Percentiles rank a stretch among this genome's conserved stretches.
These are phyloP conservation scores for Odontesthes bonariensis DNA, from an alignment of 2,113 vertebrate species.

Conservation along the genomic window DNA sequence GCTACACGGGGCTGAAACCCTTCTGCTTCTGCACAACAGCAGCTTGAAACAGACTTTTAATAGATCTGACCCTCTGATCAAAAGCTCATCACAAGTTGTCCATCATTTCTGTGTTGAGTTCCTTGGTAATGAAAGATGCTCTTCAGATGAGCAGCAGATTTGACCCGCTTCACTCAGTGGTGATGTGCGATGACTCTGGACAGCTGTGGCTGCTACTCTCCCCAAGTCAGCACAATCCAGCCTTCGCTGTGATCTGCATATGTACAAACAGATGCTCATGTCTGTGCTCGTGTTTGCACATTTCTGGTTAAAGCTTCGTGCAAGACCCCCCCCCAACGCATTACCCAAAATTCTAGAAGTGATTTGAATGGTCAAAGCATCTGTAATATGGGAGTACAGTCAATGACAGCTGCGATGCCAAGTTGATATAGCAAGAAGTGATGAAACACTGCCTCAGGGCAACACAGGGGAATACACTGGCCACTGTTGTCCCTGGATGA, in stretches of 20 bases:
- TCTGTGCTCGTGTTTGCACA: slow-evolving; percentile 62
- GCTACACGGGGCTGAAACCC: neutral
- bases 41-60: slow-evolving; percentile 28
- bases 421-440: slow-evolving; percentile 17
- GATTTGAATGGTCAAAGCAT: slow-evolving; percentile 14
- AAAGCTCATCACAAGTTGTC: slow-evolving; percentile 17
- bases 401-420: slow-evolving; percentile 12
- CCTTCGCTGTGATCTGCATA: slow-evolving; percentile 68
- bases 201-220: slow-evolving; percentile 58
- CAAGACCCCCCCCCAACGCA: slow-evolving; percentile 14
- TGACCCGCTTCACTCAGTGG: slow-evolving; percentile 48
- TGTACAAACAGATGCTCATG: slow-evolving; percentile 67
- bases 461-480: slow-evolving; percentile 40
- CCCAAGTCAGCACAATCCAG: slow-evolving; percentile 62
- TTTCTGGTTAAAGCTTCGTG: slow-evolving; percentile 37
- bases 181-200: slow-evolving; percentile 66
- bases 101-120: slow-evolving; percentile 19
- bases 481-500: slow-evolving; percentile 51
- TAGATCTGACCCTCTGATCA: slow-evolving; percentile 40
- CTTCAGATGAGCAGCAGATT: slow-evolving; percentile 44
- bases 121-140: slow-evolving; percentile 23
- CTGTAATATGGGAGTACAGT: neutral
- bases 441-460: slow-evolving; percentile 53
- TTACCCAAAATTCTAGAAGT: slow-evolving; percentile 8
- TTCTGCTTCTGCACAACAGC: slow-evolving; percentile 1